These are phyloP conservation scores for Azorinus chamasolen DNA, from an alignment of 2,888 invertebrate genomes.

Conservation along the genomic window DNA sequence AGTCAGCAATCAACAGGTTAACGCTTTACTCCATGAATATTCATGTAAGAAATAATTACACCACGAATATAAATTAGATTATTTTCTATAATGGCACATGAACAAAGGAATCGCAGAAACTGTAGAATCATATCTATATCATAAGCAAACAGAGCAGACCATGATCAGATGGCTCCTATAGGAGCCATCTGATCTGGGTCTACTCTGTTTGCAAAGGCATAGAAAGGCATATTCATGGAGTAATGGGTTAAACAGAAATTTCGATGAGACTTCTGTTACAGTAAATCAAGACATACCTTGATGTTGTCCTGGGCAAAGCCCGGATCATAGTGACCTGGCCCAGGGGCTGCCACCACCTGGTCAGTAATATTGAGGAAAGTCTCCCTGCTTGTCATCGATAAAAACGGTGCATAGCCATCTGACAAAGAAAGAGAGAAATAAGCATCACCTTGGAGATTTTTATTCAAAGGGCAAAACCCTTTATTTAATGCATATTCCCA, in stretches of 20 bases:
- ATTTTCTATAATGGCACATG: too few species aligned
- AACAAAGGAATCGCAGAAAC: too few species aligned
- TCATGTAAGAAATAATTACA: too few species aligned
- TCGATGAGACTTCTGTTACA: too few species aligned
- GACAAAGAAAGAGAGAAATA: constrained; percentile 30
- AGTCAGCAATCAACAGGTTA: too few species aligned
- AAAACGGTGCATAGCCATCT: constrained; percentile 87
- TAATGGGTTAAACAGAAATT: not conserved
- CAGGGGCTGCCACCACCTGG: constrained; percentile 85
- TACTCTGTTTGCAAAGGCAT: not conserved
- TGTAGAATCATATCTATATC: too few species aligned
- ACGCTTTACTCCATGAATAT: too few species aligned
- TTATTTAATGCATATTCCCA: not conserved
- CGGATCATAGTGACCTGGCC: constrained; percentile 86
- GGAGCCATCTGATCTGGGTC: too few species aligned
- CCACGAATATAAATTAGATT: too few species aligned
- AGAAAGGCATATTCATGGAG: not conserved
- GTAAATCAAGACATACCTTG: constrained; percentile 65
- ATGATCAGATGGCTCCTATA: too few species aligned
- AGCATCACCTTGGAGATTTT: not conserved
- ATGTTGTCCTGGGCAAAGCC: constrained; percentile 72
- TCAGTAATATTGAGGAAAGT: constrained; percentile 83
- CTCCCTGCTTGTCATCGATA: constrained; percentile 85
- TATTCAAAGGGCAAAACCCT: too few species aligned
- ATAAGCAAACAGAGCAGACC: too few species aligned